Conservation (phyloP, 2,797 vertebrate species). For the Halcyon leucocephala region DNA sequence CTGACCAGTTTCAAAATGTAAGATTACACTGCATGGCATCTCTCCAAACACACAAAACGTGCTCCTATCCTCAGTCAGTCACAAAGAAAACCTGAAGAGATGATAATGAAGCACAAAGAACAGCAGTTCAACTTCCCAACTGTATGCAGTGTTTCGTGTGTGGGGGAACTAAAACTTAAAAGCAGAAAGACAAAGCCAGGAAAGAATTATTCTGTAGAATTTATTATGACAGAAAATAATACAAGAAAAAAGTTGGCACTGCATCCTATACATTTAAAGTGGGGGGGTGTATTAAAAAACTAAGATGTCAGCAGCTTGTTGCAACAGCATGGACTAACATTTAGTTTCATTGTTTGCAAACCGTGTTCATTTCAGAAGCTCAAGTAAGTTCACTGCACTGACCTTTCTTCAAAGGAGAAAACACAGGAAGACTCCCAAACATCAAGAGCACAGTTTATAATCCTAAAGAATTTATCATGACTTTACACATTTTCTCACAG, state of each 20-base stretch:
- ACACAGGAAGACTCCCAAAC: not conserved
- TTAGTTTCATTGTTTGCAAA: not conserved
- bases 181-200: not conserved
- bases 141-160: not conserved
- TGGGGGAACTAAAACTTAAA: not conserved
- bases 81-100: not conserved
- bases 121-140: not conserved
- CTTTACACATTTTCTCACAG: not conserved
- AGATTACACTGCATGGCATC: not conserved
- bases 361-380: not conserved
- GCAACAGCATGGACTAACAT: not conserved
- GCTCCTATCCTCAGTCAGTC: not conserved
- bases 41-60: not conserved
- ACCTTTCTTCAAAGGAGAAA: not conserved
- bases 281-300: not conserved
- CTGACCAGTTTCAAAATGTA: not conserved
- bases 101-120: not conserved
- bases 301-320: not conserved
- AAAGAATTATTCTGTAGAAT: not conserved
- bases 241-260: not conserved
- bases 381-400: not conserved
- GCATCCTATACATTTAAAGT: not conserved
- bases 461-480: not conserved
- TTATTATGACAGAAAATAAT: not conserved
- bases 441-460: not conserved